phyloP scores from a whole-genome alignment of 2,797 vertebrate species.

The Spinibarbus caldwelli region DNA sequence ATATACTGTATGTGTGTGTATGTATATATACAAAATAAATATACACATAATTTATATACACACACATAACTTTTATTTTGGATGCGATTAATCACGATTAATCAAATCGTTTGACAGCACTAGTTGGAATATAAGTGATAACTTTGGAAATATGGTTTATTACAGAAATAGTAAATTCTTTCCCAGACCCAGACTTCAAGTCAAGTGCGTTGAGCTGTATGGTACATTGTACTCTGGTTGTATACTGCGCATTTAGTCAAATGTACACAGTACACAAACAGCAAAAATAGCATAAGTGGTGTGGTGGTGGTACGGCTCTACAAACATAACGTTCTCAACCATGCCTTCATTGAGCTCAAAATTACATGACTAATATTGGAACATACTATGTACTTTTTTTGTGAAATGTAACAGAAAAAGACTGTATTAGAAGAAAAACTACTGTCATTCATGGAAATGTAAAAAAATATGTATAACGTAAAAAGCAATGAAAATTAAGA shows the following conservation, averaged over 20 bases:
- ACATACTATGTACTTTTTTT: not conserved
- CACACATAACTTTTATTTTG: too few species aligned
- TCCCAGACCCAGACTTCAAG: not conserved
- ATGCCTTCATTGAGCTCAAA: not conserved
- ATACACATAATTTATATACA: too few species aligned
- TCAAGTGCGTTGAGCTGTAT: not conserved
- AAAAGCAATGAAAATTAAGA: not conserved
- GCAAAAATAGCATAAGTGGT: not conserved
- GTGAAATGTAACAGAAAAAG: too few species aligned
- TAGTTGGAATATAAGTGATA: not conserved
- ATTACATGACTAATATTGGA: not conserved
- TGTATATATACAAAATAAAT: too few species aligned
- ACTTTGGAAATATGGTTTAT: not conserved
- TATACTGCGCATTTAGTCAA: not conserved
- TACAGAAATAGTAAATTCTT: constrained; percentile 1
- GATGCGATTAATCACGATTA: too few species aligned
- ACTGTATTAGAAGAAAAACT: not conserved
- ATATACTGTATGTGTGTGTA: too few species aligned
- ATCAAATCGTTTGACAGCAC: too few species aligned
- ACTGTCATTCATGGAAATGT: not conserved
- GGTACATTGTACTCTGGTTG: not conserved
- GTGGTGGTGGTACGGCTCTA: not conserved
- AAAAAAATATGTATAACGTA: not conserved
- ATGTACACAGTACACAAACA: not conserved
- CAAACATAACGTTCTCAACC: not conserved